phyloP scores from a whole-genome alignment of 2,888 invertebrate species.

The Dynastes hyllus region DNA sequence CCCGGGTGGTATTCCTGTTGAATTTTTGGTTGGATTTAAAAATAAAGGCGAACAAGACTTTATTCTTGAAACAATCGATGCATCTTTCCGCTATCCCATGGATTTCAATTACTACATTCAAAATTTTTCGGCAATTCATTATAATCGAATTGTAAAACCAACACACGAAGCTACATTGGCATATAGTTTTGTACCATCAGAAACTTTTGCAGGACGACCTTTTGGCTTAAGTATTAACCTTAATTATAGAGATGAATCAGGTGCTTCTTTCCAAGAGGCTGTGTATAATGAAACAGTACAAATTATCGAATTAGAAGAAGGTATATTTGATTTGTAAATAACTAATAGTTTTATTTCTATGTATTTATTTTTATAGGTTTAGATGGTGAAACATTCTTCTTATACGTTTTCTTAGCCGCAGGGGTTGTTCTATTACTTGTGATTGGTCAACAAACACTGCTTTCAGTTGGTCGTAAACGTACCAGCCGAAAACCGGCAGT shows the following conservation, averaged over 20 bases:
- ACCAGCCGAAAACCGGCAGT: constrained; percentile 75
- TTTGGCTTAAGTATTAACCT: constrained; percentile 96
- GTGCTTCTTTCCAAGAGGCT: constrained; percentile 84
- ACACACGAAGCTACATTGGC: constrained; percentile 95
- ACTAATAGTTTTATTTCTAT: constrained; percentile 1
- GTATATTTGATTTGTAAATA: constrained; percentile 17
- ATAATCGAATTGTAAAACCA: constrained; percentile 91
- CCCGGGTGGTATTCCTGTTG: constrained; percentile 93
- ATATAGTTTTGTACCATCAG: constrained; percentile 96
- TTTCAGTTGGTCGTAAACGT: constrained; percentile 87
- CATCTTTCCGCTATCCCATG: constrained; percentile 99
- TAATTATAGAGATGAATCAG: constrained; percentile 88
- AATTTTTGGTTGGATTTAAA: constrained; percentile 96
- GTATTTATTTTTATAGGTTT: constrained; percentile 73
- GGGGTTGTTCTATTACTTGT: constrained; percentile 90
- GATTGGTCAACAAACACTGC: constrained; percentile 89
- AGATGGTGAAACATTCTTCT: constrained; percentile 98
- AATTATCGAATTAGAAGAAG: constrained; percentile 96
- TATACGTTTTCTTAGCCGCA: constrained; percentile 95
- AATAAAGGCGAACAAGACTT: constrained; percentile 96
- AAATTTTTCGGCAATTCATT: constrained; percentile 95
- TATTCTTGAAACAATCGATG: constrained; percentile 93
- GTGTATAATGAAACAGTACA: constrained; percentile 98
- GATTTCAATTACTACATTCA: constrained; percentile 99
- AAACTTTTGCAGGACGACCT: constrained; percentile 97